Evolutionary conservation across 2,888 invertebrate species (phyloP).

Genomic region (Polydrusus tereticollis): DNA sequence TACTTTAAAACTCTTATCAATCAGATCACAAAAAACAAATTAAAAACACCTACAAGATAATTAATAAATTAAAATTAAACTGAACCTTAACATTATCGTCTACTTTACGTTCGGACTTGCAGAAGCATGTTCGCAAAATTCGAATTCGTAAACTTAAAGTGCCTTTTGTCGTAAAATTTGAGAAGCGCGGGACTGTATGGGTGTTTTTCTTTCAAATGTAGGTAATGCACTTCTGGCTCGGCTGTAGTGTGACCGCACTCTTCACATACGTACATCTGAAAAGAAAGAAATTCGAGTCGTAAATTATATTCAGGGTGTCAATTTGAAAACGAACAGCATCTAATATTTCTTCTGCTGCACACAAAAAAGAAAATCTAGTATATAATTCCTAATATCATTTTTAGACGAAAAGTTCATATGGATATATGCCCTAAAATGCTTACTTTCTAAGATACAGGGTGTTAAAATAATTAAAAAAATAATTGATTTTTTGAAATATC

Average conservation of each 20-base stretch:
- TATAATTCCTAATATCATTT: too few species aligned
- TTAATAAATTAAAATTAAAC: slow-evolving; percentile 20
- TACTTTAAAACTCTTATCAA: not conserved
- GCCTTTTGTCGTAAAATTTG: slow-evolving; percentile 97
- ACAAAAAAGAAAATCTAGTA: too few species aligned
- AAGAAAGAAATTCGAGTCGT: not conserved
- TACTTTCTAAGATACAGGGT: too few species aligned
- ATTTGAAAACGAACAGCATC: too few species aligned
- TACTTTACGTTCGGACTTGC: slow-evolving; percentile 70
- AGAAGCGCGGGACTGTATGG: slow-evolving; percentile 95
- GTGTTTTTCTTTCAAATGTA: slow-evolving; percentile 95
- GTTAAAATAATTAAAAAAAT: too few species aligned
- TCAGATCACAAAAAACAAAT: not conserved
- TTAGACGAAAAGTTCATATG: too few species aligned
- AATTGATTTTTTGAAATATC: too few species aligned
- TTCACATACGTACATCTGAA: slow-evolving; percentile 92
- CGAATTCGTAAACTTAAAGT: slow-evolving; percentile 96
- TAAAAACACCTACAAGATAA: slow-evolving; percentile 6
- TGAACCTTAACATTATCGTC: slow-evolving; percentile 3
- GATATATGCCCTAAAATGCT: too few species aligned
- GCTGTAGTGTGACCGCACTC: slow-evolving; percentile 99
- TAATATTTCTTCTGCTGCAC: too few species aligned
- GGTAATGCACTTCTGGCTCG: slow-evolving; percentile 95
- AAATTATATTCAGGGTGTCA: too few species aligned
- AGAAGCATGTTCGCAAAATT: slow-evolving; percentile 94